A percentile compares a stretch with the other conserved stretches of the same genome.
phyloP scores from a whole-genome alignment of 1,140 invertebrate species.

The Ericerus pela region DNA sequence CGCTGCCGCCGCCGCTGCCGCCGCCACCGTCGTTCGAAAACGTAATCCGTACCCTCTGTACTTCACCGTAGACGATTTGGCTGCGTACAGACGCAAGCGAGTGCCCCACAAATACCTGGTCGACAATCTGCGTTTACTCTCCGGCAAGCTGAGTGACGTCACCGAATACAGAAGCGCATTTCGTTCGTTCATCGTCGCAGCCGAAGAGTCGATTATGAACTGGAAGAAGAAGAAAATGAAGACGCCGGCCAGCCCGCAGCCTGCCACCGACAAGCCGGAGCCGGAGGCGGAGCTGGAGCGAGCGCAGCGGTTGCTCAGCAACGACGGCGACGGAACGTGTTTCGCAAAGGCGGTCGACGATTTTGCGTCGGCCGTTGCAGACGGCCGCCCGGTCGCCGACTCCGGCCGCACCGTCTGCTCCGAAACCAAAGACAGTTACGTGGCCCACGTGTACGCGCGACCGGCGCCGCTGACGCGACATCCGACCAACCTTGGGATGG shows the following conservation, averaged over 20 bases:
- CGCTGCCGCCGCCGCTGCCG: too few species aligned
- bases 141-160: neutral
- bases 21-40: too few species aligned
- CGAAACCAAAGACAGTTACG: neutral
- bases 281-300: too few species aligned
- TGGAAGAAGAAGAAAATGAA: slow-evolving; percentile 10
- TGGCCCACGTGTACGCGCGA: neutral
- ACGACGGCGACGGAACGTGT: too few species aligned
- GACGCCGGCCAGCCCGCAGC: too few species aligned
- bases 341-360: neutral
- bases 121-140: neutral
- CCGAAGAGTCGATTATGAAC: neutral
- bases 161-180: neutral
- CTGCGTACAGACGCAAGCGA: neutral
- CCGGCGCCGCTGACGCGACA: slow-evolving; percentile 17
- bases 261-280: too few species aligned
- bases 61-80: slow-evolving; percentile 5
- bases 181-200: neutral
- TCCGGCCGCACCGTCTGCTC: neutral
- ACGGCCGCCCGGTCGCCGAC: too few species aligned
- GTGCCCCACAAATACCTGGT: neutral
- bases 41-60: neutral
- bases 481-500: slow-evolving; percentile 20
- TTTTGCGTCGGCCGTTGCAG: neutral
- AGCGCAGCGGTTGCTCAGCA: too few species aligned